Conservation (phyloP, 2,888 invertebrate genomes). For the Cabera pusaria region DNA sequence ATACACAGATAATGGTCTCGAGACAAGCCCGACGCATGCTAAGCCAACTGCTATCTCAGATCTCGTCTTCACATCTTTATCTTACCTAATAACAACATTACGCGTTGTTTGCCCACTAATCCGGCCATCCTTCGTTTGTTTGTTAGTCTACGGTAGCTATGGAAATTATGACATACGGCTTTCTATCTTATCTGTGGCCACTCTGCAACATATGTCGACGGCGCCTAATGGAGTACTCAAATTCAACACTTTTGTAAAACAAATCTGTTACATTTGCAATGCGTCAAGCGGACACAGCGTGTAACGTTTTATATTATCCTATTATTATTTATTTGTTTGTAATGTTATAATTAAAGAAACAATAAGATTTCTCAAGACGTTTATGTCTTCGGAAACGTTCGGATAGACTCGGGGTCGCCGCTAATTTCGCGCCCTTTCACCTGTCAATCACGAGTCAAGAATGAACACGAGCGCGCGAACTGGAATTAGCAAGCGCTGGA, state of each 20-base stretch:
- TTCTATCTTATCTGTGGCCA: slow-evolving; percentile 80
- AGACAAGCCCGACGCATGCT: slow-evolving; percentile 39
- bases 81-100: slow-evolving; percentile 64
- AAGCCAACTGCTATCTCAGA: slow-evolving; percentile 60
- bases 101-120: slow-evolving; percentile 70
- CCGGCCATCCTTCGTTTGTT: slow-evolving; percentile 67
- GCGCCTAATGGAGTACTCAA: slow-evolving; percentile 72
- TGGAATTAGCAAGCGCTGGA: slow-evolving; percentile 54
- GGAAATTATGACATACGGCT: slow-evolving; percentile 78
- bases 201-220: slow-evolving; percentile 74
- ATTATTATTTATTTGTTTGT: too few relatives aligned
- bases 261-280: slow-evolving; percentile 59
- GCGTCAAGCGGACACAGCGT: slow-evolving; percentile 55
- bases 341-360: slow-evolving; percentile 37
- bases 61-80: slow-evolving; percentile 71
- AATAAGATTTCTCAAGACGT: slow-evolving; percentile 34
- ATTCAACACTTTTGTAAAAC: slow-evolving; percentile 71
- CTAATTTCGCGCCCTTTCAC: slow-evolving; percentile 80
- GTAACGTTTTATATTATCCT: too few relatives aligned
- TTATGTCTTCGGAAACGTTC: slow-evolving; percentile 24
- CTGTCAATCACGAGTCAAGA: slow-evolving; percentile 75
- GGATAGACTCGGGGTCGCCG: slow-evolving; percentile 40
- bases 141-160: slow-evolving; percentile 76
- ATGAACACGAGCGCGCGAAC: slow-evolving; percentile 46
- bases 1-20: slow-evolving; percentile 43